Percentiles rank a stretch among this genome's conserved stretches.
These are phyloP conservation scores for Odontamblyopus rebecca DNA, from an alignment of 2,797 vertebrate genomes.

Conservation along the genomic window DNA sequence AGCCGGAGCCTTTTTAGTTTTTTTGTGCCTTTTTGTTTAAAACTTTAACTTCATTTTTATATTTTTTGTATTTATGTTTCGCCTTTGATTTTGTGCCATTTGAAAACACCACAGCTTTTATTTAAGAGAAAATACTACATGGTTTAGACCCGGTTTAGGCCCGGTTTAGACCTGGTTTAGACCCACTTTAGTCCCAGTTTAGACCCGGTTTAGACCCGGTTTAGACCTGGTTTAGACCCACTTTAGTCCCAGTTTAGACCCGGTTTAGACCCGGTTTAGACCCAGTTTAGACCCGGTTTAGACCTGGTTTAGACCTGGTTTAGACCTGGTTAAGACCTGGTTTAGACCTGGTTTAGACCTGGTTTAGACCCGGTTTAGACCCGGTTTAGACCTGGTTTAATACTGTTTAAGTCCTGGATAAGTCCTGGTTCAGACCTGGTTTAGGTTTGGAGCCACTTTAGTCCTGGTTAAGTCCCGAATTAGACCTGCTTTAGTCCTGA, in stretches of 20 bases:
- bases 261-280: neutral
- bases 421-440: too few species aligned
- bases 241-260: neutral
- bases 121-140: too few species aligned
- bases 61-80: too few species aligned
- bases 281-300: neutral
- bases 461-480: neutral
- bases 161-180: neutral
- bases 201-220: neutral
- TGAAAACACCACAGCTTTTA: too few species aligned
- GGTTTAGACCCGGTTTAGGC: neutral
- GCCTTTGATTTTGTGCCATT: too few species aligned
- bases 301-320: neutral
- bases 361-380: neutral
- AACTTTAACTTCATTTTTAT: too few species aligned
- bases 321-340: neutral
- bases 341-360: neutral
- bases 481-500: neutral
- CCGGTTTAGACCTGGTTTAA: neutral
- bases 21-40: too few species aligned
- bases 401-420: neutral
- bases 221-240: neutral
- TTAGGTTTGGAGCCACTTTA: too few species aligned
- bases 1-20: too few species aligned
- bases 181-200: neutral